Conservation (phyloP, 2,113 vertebrate genomes). For the Stegostoma tigrinum region DNA sequence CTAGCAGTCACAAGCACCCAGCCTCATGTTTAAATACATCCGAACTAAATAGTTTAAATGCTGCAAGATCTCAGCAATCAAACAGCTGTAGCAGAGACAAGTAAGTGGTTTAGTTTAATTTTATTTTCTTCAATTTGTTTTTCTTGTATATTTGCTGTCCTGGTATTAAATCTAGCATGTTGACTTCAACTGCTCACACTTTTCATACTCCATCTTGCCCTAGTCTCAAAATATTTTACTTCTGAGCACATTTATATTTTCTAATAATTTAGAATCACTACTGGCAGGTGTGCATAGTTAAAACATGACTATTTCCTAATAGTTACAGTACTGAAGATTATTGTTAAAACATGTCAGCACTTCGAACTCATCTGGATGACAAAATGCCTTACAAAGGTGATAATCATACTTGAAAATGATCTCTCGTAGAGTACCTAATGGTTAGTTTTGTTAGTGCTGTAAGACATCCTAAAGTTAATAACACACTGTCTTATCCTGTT, state of each 20-base stretch:
- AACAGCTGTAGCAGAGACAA: conserved; percentile 64
- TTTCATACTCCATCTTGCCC: neutral
- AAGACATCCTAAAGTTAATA: neutral
- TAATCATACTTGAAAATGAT: neutral
- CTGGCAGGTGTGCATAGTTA: neutral
- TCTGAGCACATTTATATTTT: neutral
- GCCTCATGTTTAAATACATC: conserved; percentile 66
- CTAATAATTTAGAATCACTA: neutral
- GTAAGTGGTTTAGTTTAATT: conserved; percentile 52
- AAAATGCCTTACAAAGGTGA: neutral
- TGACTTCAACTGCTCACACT: neutral
- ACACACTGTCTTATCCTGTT: too few species aligned
- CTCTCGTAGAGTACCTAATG: neutral
- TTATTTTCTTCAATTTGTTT: neutral
- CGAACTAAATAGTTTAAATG: conserved; percentile 85
- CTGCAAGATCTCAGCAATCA: conserved; percentile 75
- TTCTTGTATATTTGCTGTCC: neutral
- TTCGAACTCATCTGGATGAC: neutral
- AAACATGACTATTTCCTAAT: neutral
- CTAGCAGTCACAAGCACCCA: conserved; percentile 82
- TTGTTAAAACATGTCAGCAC: neutral
- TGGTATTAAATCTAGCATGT: neutral
- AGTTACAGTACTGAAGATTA: neutral
- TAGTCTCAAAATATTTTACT: neutral
- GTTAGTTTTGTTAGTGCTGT: neutral